Evolutionary conservation across 2,888 invertebrate genomes (phyloP), one percentile per base, ranked within the genome.

Genomic region (Cephus runcator): DNA sequence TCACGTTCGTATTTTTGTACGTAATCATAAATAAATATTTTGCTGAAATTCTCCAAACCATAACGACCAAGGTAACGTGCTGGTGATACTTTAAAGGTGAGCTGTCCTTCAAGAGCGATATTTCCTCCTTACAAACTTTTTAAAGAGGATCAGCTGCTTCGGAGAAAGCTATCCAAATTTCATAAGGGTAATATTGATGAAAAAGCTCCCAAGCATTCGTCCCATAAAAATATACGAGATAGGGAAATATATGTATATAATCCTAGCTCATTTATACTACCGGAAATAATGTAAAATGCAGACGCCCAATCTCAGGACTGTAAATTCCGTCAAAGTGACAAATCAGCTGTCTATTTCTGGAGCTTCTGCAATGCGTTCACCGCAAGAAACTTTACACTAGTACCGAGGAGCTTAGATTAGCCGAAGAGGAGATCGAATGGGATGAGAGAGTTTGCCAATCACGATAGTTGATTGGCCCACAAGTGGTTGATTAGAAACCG

Each of bases 401-500:
- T 23, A 56, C 23, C 9, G 23, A 56, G 23, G 56, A 71, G 71
- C 23, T 71, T 34, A 11, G 30, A 33, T 71, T 34, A 71, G 71
- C 30, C 33, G 23, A 56, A 30, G 40, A 74, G 69, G 36, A 40
- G 34, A 69, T 36, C 30, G 34, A 69, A 73, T 73, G 12, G 56
- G 34, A 36, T 56, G 34, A n/a, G 56, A 30, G 40, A 73, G 73
- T 69, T 73, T 68, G 75, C 40, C 78, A 78, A 78, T 78, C 78
- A 76, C 76, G 76, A 34, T 33, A 75, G 78, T n/a, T 78, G 78
- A 78, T 78, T 78, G 76, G 73, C 76, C 78, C 35, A 78, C 78
- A 78, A 78, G 78, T 78, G 78, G 78, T 78, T 78, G 78, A 78
- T 78, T 75, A 78, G 78, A 78, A 76, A 34, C 73, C 75, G 78